Percentiles rank a stretch among this genome's conserved stretches.
These are phyloP conservation scores for Phylloscopus collybita DNA, from an alignment of 2,797 vertebrate species.

Conservation along the genomic window DNA sequence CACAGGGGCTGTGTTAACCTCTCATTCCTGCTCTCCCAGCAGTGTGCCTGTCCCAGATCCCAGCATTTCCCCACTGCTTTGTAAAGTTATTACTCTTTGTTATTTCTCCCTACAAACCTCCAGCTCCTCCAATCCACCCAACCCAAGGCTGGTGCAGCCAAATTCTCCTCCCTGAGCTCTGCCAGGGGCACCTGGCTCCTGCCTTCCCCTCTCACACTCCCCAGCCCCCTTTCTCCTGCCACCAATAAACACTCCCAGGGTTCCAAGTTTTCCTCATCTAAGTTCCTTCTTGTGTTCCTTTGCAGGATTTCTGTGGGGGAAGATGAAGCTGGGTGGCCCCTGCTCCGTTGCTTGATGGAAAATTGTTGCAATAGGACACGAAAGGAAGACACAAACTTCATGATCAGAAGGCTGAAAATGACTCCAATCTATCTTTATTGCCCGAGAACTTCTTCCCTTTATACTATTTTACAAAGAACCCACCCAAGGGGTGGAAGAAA, in stretches of 20 bases:
- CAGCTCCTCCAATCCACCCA: neutral
- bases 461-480: too few species aligned
- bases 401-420: too few species aligned
- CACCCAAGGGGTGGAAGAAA: too few species aligned
- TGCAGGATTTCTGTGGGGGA: neutral
- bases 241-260: neutral
- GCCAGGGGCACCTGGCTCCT: accelerated
- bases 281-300: neutral
- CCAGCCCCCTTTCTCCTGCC: neutral
- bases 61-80: accelerated
- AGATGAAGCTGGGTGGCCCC: neutral
- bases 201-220: neutral
- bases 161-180: neutral
- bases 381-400: too few species aligned
- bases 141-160: neutral
- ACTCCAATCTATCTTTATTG: too few species aligned
- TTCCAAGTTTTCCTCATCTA: neutral
- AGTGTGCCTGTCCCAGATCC: accelerated
- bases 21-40: neutral
- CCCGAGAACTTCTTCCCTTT: too few species aligned
- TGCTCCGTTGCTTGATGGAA: neutral
- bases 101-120: neutral
- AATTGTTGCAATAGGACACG: neutral
- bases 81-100: accelerated
- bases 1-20: neutral